Evolutionary conservation across 1,140 invertebrate species (phyloP).

Genomic region (Drosophila ambigua): DNA sequence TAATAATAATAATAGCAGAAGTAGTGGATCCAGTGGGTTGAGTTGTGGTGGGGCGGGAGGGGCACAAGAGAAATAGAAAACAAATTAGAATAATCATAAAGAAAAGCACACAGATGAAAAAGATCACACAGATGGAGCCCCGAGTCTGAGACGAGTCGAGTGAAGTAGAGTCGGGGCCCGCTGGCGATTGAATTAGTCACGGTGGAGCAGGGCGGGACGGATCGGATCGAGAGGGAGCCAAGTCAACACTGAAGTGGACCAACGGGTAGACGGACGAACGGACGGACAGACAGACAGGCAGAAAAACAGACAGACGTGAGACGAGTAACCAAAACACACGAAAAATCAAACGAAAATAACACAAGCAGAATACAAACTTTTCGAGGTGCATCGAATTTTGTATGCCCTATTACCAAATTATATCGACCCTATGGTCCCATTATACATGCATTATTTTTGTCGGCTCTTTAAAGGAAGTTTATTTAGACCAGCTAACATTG

Average conservation of each 20-base stretch:
- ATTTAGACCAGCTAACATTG: too few species aligned
- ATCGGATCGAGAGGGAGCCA: constrained; percentile 14
- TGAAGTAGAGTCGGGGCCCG: constrained; percentile 12
- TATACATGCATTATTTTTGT: too few species aligned
- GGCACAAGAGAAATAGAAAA: constrained; percentile 43
- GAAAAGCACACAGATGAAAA: constrained; percentile 49
- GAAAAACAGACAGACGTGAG: constrained; percentile 42
- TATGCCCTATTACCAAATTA: constrained; percentile 1
- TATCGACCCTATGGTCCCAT: too few species aligned
- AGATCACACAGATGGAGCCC: constrained; percentile 26
- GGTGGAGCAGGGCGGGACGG: constrained; percentile 10
- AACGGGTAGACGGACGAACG: constrained; percentile 50
- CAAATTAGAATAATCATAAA: constrained; percentile 80
- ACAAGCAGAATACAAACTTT: not conserved
- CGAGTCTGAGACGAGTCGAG: constrained; percentile 20
- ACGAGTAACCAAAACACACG: constrained; percentile 35
- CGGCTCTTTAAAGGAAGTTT: too few species aligned
- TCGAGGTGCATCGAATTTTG: not conserved
- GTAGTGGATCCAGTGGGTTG: not conserved
- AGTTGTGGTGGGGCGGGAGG: constrained; percentile 24
- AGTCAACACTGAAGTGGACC: constrained; percentile 72
- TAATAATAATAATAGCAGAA: constrained; percentile 32
- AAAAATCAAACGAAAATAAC: constrained; percentile 17
- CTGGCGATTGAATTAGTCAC: constrained; percentile 76
- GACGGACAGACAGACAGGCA: not conserved